A percentile compares a stretch with the other conserved stretches of the same genome.
phyloP scores from a whole-genome alignment of 2,113 vertebrate species.

The Heteronetta atricapilla region DNA sequence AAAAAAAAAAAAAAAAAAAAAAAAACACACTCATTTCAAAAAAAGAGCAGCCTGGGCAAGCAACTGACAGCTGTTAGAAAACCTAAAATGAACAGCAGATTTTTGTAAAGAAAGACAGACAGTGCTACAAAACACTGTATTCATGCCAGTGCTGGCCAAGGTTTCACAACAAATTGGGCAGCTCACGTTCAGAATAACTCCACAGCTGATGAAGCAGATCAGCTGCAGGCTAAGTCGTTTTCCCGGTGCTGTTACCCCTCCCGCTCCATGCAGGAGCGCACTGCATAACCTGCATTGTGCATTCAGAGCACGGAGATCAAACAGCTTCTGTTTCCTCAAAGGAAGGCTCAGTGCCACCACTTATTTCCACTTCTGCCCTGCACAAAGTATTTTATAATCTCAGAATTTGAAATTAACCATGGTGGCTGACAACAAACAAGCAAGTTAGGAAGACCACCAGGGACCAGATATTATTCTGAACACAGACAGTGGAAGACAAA shows the following conservation, averaged over 20 bases:
- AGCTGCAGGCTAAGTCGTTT: slow-evolving; percentile 44
- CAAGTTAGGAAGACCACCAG: not conserved
- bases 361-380: not conserved
- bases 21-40: not conserved
- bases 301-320: not conserved
- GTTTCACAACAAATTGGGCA: slow-evolving; percentile 57
- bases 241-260: not conserved
- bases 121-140: slow-evolving; percentile 40
- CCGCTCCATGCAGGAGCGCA: not conserved
- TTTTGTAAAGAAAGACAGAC: slow-evolving; percentile 57
- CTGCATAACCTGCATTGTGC: not conserved
- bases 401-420: not conserved
- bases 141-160: slow-evolving; percentile 59
- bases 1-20: not conserved
- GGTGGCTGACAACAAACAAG: not conserved
- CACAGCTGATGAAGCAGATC: slow-evolving; percentile 36
- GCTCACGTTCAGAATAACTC: slow-evolving; percentile 40
- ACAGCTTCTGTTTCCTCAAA: not conserved
- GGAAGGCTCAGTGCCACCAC: not conserved
- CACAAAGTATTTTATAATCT: not conserved
- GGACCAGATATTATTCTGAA: not conserved
- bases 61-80: slow-evolving; percentile 32
- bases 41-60: slow-evolving; percentile 53
- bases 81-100: slow-evolving; percentile 50
- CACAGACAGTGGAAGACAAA: not conserved